Conservation (phyloP, 2,797 vertebrate genomes). For the Micromesistius poutassou region DNA sequence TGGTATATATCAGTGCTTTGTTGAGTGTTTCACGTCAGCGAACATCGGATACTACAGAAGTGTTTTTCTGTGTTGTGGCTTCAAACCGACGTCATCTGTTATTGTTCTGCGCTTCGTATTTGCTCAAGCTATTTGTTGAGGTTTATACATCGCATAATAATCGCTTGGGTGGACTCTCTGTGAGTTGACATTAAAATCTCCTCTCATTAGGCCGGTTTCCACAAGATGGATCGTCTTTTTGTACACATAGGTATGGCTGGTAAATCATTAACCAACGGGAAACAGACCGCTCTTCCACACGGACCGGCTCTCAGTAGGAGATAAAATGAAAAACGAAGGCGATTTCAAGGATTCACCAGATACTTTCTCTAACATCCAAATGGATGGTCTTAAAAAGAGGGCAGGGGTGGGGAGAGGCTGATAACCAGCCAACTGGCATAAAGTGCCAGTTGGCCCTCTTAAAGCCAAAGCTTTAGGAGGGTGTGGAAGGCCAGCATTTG, state of each 20-base stretch:
- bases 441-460: neutral
- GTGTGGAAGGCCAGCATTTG: neutral
- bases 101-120: constrained; percentile 20
- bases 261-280: constrained; percentile 60
- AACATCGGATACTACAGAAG: constrained; percentile 37
- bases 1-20: constrained; percentile 53
- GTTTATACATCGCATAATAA: constrained; percentile 42
- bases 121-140: constrained; percentile 30
- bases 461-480: neutral
- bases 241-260: constrained; percentile 30
- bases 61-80: constrained; percentile 33
- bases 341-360: neutral
- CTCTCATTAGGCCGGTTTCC: constrained; percentile 23
- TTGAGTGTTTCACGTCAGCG: constrained; percentile 40
- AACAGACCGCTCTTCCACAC: neutral
- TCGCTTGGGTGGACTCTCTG: constrained; percentile 39
- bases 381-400: neutral
- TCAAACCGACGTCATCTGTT: constrained; percentile 34
- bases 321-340: neutral
- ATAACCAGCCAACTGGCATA: neutral
- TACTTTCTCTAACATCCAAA: neutral
- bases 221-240: constrained; percentile 23
- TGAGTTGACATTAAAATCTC: constrained; percentile 29
- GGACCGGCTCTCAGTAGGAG: constrained; percentile 1
- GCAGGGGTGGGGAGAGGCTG: neutral